Percentiles rank a stretch among this genome's conserved stretches.
phyloP scores from a whole-genome alignment of 2,113 vertebrate genomes.

The Phylloscopus whistleri region DNA sequence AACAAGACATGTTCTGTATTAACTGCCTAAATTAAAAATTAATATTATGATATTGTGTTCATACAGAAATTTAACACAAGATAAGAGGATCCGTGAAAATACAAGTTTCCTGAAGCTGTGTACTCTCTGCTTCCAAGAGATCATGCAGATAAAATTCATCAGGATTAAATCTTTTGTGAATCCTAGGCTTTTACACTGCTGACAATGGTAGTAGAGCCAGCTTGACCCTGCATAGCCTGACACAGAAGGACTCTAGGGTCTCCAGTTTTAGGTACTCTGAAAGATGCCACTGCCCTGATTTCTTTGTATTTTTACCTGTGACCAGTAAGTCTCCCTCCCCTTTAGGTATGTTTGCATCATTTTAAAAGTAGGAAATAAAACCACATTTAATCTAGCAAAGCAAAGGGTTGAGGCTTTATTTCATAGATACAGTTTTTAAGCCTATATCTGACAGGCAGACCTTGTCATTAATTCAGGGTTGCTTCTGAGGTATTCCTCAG shows the following conservation, averaged over 20 bases:
- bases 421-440: neutral
- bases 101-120: neutral
- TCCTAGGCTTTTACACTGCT: neutral
- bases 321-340: neutral
- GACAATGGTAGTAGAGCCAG: neutral
- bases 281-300: neutral
- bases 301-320: neutral
- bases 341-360: neutral
- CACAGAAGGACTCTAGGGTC: neutral
- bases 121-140: neutral
- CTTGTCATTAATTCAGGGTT: neutral
- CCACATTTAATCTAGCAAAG: neutral
- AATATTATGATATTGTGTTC: neutral
- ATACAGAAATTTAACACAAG: neutral
- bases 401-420: neutral
- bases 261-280: neutral
- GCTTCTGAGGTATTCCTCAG: neutral
- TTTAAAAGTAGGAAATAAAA: neutral
- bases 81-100: neutral
- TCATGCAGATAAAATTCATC: neutral
- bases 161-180: neutral
- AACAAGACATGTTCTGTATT: neutral
- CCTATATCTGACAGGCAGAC: neutral
- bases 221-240: neutral
- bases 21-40: neutral